These are phyloP conservation scores for Epinephelus moara DNA, from an alignment of 2,113 vertebrate genomes.

Conservation along the genomic window DNA sequence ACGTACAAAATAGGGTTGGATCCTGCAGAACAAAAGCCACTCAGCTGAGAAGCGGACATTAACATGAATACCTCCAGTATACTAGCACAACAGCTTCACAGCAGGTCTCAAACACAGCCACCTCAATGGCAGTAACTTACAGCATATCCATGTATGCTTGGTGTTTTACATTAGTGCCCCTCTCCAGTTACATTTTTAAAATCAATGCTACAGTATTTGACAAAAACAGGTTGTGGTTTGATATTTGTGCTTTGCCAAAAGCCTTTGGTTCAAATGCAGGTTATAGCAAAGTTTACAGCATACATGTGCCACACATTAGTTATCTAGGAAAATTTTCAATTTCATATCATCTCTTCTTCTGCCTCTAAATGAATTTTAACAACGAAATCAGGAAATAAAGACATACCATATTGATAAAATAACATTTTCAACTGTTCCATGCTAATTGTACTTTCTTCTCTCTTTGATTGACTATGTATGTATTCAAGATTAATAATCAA, in stretches of 20 bases:
- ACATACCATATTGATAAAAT: neutral
- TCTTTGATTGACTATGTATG: neutral
- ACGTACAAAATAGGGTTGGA: slow-evolving; percentile 10
- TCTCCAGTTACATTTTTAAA: neutral
- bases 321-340: neutral
- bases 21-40: slow-evolving; percentile 21
- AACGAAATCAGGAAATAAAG: slow-evolving; percentile 5
- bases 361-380: neutral
- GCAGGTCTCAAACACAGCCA: neutral
- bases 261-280: neutral
- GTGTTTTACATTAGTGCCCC: neutral
- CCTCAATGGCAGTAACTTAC: neutral
- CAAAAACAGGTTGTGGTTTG: neutral
- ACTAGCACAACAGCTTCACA: neutral
- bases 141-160: neutral
- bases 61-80: neutral
- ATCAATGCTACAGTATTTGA: neutral
- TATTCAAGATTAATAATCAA: slow-evolving; percentile 58
- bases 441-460: neutral
- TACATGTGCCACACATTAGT: neutral
- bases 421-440: slow-evolving; percentile 7
- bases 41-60: neutral
- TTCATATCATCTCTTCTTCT: neutral
- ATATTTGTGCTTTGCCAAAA: neutral
- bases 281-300: neutral